Conservation (phyloP, 2,797 vertebrate species). For the Salmo trutta region DNA sequence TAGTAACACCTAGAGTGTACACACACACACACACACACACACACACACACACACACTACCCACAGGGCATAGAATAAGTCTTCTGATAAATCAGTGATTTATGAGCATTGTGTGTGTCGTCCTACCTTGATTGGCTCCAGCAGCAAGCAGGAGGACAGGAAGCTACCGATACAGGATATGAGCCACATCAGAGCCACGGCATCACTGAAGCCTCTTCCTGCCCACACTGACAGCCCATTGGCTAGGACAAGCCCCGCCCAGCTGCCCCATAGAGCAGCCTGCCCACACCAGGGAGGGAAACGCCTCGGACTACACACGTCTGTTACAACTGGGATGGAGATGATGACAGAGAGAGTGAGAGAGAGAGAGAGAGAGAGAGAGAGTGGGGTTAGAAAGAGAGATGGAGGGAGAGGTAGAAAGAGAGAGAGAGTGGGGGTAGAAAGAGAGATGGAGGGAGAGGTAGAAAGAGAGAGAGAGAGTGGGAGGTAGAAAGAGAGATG, state of each 20-base stretch:
- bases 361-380: no score
- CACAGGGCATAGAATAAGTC: no score
- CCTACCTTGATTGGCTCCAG: conserved; percentile 92
- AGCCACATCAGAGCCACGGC: conserved; percentile 90
- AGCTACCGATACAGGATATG: conserved; percentile 88
- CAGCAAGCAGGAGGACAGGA: conserved; percentile 88
- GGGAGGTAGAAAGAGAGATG: no score
- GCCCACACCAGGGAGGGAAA: conserved; percentile 86
- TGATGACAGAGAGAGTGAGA: neutral
- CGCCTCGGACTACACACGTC: conserved; percentile 78
- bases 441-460: neutral
- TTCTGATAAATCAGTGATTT: no score
- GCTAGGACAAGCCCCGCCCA: conserved; percentile 77
- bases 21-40: neutral
- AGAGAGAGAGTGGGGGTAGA: neutral
- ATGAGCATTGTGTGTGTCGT: conserved; percentile 19
- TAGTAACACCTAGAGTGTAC: no score
- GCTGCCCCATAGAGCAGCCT: conserved; percentile 83
- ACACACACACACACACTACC: no score
- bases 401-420: neutral
- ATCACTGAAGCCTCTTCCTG: conserved; percentile 82
- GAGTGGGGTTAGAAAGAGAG: neutral
- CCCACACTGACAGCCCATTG: conserved; percentile 82
- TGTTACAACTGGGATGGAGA: conserved; percentile 61
- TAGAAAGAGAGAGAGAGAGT: neutral